phyloP scores from a whole-genome alignment of 2,797 vertebrate genomes.

The Amblyopsis hoosieri region DNA sequence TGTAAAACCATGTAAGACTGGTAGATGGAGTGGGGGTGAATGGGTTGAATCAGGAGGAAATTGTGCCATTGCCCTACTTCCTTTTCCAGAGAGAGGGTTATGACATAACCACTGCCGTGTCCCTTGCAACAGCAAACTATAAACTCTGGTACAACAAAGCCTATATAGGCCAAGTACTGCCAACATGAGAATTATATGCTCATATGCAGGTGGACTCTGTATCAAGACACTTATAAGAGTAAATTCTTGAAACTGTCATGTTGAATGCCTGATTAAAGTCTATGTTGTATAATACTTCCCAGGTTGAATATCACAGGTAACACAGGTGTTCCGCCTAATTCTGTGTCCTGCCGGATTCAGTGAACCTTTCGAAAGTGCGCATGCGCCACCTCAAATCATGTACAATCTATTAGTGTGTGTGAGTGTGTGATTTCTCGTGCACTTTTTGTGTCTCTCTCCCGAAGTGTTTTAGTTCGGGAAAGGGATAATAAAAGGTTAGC shows the following conservation, averaged over 20 bases:
- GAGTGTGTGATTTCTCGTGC: no score
- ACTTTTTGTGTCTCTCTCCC: no score
- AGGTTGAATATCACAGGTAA: no score
- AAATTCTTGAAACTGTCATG: slow-evolving; percentile 11
- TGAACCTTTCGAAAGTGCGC: no score
- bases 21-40: slow-evolving; percentile 1
- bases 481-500: no score
- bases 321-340: no score
- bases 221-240: slow-evolving; percentile 5
- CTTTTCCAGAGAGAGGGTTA: slow-evolving; percentile 61
- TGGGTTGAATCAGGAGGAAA: slow-evolving; percentile 33
- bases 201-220: slow-evolving; percentile 37
- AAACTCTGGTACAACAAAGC: slow-evolving; percentile 50
- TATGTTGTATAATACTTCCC: no score
- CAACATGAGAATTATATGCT: slow-evolving; percentile 60
- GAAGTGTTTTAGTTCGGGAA: no score
- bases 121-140: slow-evolving; percentile 45
- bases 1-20: slow-evolving; percentile 23
- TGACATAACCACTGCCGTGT: slow-evolving; percentile 54
- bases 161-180: slow-evolving; percentile 34
- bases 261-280: slow-evolving; percentile 16
- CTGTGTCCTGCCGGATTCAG: no score
- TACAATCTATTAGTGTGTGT: no score
- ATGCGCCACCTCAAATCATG: no score
- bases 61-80: slow-evolving; percentile 74